Conservation (phyloP, 2,113 vertebrate species). For the Neogale vison region DNA sequence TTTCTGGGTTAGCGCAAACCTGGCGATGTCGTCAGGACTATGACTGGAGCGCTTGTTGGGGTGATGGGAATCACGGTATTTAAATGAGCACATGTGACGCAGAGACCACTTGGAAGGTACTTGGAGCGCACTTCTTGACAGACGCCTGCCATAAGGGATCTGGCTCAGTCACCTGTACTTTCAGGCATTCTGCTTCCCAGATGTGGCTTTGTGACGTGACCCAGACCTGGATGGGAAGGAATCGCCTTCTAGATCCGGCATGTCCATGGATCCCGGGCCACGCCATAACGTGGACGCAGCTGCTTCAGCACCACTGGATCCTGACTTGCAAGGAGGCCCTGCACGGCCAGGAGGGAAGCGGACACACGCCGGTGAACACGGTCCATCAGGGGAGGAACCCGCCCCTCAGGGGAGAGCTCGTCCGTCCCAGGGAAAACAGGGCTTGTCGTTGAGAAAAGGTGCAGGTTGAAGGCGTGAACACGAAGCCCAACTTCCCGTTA, state of each 20-base stretch:
- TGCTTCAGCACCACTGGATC: accelerated
- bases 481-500: accelerated
- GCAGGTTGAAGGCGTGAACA: accelerated
- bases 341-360: not conserved
- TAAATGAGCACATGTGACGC: not conserved
- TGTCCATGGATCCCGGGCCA: accelerated
- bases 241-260: accelerated
- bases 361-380: accelerated
- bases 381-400: not conserved
- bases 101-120: not conserved
- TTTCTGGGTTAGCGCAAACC: not conserved
- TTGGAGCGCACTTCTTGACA: not conserved
- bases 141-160: not conserved
- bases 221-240: accelerated
- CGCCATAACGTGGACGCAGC: accelerated
- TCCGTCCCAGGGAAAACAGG: accelerated
- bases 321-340: accelerated
- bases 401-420: accelerated
- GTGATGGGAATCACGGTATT: not conserved
- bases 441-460: not conserved
- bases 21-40: not conserved
- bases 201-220: not conserved
- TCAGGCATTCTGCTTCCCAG: not conserved
- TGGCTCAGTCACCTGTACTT: not conserved
- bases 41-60: not conserved